Base-by-base conservation (phyloP, 64 coral and sea anemone genomes). In the Porites lutea region DNA sequence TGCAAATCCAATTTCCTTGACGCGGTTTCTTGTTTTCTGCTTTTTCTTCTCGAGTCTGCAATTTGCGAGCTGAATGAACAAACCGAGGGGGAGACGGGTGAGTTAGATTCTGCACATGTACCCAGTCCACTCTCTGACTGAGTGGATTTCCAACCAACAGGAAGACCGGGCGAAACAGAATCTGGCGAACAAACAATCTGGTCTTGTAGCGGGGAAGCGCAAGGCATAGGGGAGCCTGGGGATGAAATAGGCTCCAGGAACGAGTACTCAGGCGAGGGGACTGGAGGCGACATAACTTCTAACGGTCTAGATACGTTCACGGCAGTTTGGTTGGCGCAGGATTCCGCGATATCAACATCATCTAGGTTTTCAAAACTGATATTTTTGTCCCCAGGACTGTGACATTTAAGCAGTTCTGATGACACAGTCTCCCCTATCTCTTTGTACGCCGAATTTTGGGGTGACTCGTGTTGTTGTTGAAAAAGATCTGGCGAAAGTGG, bases 201-300 rank as follows among this genome's bases (percentile, higher is more conserved):
- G 67, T 64, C 14, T 21, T 61, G 19, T n/a, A 3, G 81, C 8
- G 81, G 62, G 7, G 81, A 84, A 84, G 48, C 2, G 19, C 2
- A 13, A 18, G 59, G 81, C 46, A 65, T 12, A 27, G 79, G 79
- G 48, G 87, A 89, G 9, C 45, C 75, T 51, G 51, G 75, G 48
- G 64, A 71, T 8, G 37, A 93, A 51, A 77, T 47, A 49, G 72
- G 37, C 13, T 81, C 86, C 16, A 81, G 47, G 49, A 93, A 93
- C 1, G 66, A 66, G 68, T 89, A 89, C 16, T 82, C 86, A 1
- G 92, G 92, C 14, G 92, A 94, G 14, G 87, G 92, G 45, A 94
- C 78, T 48, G 92, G 92, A 4, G 79, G 87, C 52, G 92, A 89
- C 59, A 94, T 84, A 52, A 94, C 62, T 15, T 71, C 52, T 4